These are phyloP conservation scores for Rhegmatorhina hoffmannsi DNA, from an alignment of 2,113 vertebrate species.

Conservation along the genomic window DNA sequence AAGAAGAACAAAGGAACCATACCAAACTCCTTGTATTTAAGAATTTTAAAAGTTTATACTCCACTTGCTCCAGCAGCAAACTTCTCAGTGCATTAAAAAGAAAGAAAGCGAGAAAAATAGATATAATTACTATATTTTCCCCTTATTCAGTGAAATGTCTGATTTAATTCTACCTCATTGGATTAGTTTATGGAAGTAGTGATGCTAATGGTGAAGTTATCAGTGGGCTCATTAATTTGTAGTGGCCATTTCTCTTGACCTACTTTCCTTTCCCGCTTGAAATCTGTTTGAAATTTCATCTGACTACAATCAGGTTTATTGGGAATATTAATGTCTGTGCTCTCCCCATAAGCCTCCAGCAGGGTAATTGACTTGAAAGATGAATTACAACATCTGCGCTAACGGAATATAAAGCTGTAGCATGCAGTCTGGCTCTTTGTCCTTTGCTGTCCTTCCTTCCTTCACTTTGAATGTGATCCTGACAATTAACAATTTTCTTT, in stretches of 20 bases:
- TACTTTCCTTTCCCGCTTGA: conserved; percentile 36
- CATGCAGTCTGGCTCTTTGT: conserved; percentile 11
- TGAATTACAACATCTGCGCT: conserved; percentile 39
- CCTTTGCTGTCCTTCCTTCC: background rate
- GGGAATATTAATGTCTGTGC: conserved; percentile 53
- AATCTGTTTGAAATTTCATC: conserved; percentile 48
- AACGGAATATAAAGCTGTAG: conserved; percentile 36
- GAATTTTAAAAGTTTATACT: background rate
- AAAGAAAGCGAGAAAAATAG: background rate
- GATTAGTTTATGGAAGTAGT: conserved; percentile 28
- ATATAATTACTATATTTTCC: background rate
- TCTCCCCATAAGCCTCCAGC: conserved; percentile 37
- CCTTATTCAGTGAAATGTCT: background rate
- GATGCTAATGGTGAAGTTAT: conserved; percentile 20
- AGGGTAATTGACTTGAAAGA: conserved; percentile 50
- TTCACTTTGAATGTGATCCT: background rate
- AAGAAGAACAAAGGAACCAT: background rate
- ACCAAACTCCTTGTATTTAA: background rate
- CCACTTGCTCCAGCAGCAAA: background rate
- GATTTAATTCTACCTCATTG: background rate
- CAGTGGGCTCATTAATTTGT: conserved; percentile 22
- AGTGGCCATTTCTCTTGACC: conserved; percentile 28
- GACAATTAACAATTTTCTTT: background rate
- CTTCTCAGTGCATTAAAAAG: background rate
- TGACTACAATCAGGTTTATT: conserved; percentile 47